A percentile compares a stretch with the other conserved stretches of the same genome.
Conservation (phyloP, 2,113 vertebrate genomes). For the Candoia aspera region DNA sequence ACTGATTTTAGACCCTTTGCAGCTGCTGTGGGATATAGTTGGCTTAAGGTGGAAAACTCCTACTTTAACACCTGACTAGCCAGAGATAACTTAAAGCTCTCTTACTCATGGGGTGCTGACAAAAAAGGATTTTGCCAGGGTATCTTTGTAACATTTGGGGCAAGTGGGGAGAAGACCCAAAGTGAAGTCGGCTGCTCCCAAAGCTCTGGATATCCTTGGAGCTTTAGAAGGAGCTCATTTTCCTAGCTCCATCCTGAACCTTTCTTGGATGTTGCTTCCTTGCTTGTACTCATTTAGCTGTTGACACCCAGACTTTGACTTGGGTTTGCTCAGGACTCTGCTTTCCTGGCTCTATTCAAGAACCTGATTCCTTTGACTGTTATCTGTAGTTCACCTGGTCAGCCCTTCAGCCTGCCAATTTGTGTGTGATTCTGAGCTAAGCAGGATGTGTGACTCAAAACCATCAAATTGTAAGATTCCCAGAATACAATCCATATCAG, state of each 20-base stretch:
- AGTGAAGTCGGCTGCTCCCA: not conserved
- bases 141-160: not conserved
- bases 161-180: not conserved
- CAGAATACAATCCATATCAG: not conserved
- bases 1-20: not conserved
- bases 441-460: not conserved
- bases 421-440: not conserved
- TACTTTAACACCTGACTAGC: not conserved
- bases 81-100: not conserved
- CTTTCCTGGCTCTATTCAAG: not conserved
- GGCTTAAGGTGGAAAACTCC: not conserved
- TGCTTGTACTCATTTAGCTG: not conserved
- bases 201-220: not conserved
- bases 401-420: not conserved
- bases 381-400: not conserved
- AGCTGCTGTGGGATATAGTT: not conserved
- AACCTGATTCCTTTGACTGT: not conserved
- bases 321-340: not conserved
- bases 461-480: not conserved
- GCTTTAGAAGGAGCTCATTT: not conserved
- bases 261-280: not conserved
- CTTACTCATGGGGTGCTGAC: not conserved
- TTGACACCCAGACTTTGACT: not conserved
- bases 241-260: not conserved
- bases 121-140: not conserved